phyloP scores from a whole-genome alignment of 2,113 vertebrate species.

The Cygnus atratus region DNA sequence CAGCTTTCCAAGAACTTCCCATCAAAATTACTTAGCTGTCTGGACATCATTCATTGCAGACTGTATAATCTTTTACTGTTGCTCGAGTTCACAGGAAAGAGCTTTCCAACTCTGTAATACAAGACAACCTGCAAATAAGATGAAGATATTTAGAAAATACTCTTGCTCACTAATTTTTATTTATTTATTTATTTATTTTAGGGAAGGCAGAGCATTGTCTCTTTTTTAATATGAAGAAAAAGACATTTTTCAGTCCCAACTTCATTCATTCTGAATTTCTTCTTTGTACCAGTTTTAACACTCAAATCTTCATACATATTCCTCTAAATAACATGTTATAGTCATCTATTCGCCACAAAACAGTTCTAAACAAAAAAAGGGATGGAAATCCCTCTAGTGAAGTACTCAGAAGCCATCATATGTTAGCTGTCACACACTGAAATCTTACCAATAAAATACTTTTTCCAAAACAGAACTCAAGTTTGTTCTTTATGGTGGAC shows the following conservation, averaged over 20 bases:
- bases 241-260: too few species aligned
- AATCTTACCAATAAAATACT: background rate
- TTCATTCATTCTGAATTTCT: background rate
- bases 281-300: background rate
- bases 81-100: background rate
- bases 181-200: background rate
- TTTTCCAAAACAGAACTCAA: background rate
- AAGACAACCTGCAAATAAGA: background rate
- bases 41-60: background rate
- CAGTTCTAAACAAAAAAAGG: background rate
- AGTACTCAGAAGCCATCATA: background rate
- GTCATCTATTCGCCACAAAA: background rate
- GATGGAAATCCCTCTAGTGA: background rate
- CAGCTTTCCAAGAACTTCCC: background rate
- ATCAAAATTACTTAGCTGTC: background rate
- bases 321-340: background rate
- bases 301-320: background rate
- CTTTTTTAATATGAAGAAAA: background rate
- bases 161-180: background rate
- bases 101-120: background rate
- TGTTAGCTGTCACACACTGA: background rate
- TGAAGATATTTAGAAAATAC: background rate
- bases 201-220: background rate
- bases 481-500: background rate
- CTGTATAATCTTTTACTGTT: background rate